Base-by-base conservation (phyloP, 2,113 vertebrate genomes). In the Meriones unguiculatus region DNA sequence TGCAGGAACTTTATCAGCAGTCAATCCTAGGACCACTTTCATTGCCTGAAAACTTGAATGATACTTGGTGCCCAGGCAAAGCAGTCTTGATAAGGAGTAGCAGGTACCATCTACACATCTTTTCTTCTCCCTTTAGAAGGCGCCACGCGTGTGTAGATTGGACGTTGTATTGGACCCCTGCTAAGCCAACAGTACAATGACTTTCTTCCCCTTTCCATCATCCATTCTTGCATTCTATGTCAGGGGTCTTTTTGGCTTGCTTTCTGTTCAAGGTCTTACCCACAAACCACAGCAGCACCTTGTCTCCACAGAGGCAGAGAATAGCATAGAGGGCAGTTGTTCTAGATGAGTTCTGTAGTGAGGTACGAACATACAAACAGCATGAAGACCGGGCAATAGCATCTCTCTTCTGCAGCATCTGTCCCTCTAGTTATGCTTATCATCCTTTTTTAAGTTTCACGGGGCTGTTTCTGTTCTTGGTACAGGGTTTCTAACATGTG, bases 31-130 rank as follows among this genome's bases (percentile, higher is more conserved):
- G 52, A 59, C 86, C 59, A 20, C 73, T 89, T 92, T 73, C 41
- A 50, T 67, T 70, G 69, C 73, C 57, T 87, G 75, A 52, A 91
- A 59, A 93, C 93, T 25, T 96, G 95, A 93, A 57, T 91, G 77
- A 89, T 95, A 28, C 64, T 62, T 54, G 69, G 64, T 85, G 10
- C 78, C 81, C 9, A 7, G 90, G 64, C 82, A 78, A 54, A 20
- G 17, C 41, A 77, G 82, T 59, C 2, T 0, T 62, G 69, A 64
- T 54, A 73, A 69, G 69, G 89, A 89, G 13, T 76, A 78, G 32
- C 10, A 73, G 78, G 91, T 78, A 35, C 64, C 41, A 81, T 67
- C 30, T 95, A 41, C 25, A 96, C 88, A 91, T 92, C 72, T 54
- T 89, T 52, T 84, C 92, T 46, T 41, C 77, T 87, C 59, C 62